A percentile compares a stretch with the other conserved stretches of the same genome.
phyloP scores from a whole-genome alignment of 2,113 vertebrate genomes.

The Austrofundulus limnaeus region DNA sequence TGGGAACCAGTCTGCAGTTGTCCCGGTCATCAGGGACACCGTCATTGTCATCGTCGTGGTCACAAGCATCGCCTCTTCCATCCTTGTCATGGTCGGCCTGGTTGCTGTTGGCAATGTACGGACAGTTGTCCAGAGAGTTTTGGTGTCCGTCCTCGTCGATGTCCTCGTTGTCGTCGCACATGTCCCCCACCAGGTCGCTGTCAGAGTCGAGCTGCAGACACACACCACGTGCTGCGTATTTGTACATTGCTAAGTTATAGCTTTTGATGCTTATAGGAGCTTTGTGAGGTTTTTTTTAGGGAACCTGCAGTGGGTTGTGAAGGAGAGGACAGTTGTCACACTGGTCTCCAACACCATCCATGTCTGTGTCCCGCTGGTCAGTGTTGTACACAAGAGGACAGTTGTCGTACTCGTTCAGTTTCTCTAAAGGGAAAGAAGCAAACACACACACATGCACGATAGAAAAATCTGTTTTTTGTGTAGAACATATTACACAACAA shows the following conservation, averaged over 20 bases:
- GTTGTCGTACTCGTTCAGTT: conserved; percentile 93
- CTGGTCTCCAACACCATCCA: conserved; percentile 94
- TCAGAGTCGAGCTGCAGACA: conserved; percentile 84
- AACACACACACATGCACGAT: not conserved
- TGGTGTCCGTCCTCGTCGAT: conserved; percentile 96
- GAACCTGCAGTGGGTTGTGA: conserved; percentile 93
- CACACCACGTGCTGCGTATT: not conserved
- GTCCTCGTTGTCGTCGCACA: conserved; percentile 92
- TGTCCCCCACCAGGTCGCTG: conserved; percentile 93
- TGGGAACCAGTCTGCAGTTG: conserved; percentile 92
- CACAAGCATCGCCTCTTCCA: conserved; percentile 91
- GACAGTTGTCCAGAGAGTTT: conserved; percentile 97
- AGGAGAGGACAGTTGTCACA: conserved; percentile 95
- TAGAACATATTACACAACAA: not conserved
- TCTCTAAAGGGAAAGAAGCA: conserved; percentile 72
- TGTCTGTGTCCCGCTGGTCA: conserved; percentile 92
- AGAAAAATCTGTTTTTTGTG: not conserved
- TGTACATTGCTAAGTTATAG: not conserved
- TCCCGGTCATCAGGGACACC: conserved; percentile 93
- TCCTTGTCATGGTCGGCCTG: conserved; percentile 95
- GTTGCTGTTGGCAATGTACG: conserved; percentile 92
- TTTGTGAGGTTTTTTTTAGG: not conserved
- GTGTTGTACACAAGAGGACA: conserved; percentile 95
- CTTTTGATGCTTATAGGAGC: not conserved
- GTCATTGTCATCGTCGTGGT: conserved; percentile 94